Percentiles rank a stretch among this genome's conserved stretches.
phyloP scores from a whole-genome alignment of 2,888 invertebrate species.

The Troides aeacus region DNA sequence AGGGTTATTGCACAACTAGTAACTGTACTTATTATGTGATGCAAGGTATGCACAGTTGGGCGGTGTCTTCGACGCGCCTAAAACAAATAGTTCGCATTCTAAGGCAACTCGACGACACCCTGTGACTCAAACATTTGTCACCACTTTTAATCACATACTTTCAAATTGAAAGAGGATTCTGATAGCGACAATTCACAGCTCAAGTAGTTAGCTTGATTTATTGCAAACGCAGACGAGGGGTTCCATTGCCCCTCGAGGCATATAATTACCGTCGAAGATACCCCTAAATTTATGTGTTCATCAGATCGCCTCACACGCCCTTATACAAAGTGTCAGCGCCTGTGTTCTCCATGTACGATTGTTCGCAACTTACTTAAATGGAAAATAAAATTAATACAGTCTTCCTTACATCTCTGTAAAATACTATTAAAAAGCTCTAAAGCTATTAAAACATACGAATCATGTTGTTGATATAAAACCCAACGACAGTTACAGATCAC shows the following conservation, averaged over 20 bases:
- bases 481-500: not conserved
- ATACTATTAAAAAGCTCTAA: too few relatives aligned
- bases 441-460: too few relatives aligned
- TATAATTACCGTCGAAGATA: constrained; percentile 53
- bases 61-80: constrained; percentile 22
- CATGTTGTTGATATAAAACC: too few relatives aligned
- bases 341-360: constrained; percentile 25
- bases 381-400: not conserved
- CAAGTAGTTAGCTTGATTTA: constrained; percentile 65
- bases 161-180: constrained; percentile 36
- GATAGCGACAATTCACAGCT: constrained; percentile 48
- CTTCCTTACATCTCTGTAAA: too few relatives aligned
- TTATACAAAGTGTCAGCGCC: constrained; percentile 30
- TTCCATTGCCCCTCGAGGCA: constrained; percentile 52
- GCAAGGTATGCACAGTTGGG: constrained; percentile 58
- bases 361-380: not conserved
- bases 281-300: constrained; percentile 24
- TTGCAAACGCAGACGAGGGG: constrained; percentile 41
- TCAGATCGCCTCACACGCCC: constrained; percentile 34
- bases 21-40: constrained; percentile 46
- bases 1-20: constrained; percentile 59
- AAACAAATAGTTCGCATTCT: constrained; percentile 23
- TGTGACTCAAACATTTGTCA: constrained; percentile 12
- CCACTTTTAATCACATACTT: constrained; percentile 15
- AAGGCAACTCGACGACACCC: constrained; percentile 8